Base-by-base conservation (phyloP, 2,797 vertebrate species). In the Chiloscyllium punctatum region DNA sequence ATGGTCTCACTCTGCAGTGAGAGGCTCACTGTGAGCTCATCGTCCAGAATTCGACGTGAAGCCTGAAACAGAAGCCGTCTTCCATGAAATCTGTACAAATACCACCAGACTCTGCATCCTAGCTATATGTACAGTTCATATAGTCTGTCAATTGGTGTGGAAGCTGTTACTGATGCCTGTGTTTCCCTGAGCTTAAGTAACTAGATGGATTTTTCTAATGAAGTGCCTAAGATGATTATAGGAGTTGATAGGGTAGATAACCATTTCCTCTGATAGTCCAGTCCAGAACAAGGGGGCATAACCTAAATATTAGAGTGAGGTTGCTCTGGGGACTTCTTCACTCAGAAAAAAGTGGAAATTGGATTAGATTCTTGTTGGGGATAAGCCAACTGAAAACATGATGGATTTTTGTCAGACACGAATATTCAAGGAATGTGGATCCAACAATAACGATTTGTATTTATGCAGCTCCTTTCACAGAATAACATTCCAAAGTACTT, bases 1-100 rank as follows among this genome's bases (percentile, higher is more conserved):
- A 99, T 99, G 96, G 98, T 98, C 97, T 99, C 99, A 0, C 99
- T 99, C 97, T 99, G 99, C 97, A 99, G 97, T 96, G 99, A 99
- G 97, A 99, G 98, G 98, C 98, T 99, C 96, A 99, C 98, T 0
- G 99, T 99, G 98, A 99, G 98, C 97, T 99, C 99, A 42, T 99
- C 99, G 90, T 99, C 99, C 97, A 99, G 98, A 98, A 99, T 99
- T 97, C 99, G 97, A 92, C 98, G 98, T 15, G 99, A 99, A 4
- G 98, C 98, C 99, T 99, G 97, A 91, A 97, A 97, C 62, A 95
- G 97, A 96, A 96, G n/a, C 15, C 62, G 3, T 69, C n/a, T 62
- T 92, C 62, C 37, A 68, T 92, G n/a, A 68, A 42, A 13, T 23
- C 16, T 23, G 79, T 84, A 37, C 37, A 84, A 48, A 48, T 42